Conservation (phyloP, 2,888 invertebrate species). For the Stenurella melanura region DNA sequence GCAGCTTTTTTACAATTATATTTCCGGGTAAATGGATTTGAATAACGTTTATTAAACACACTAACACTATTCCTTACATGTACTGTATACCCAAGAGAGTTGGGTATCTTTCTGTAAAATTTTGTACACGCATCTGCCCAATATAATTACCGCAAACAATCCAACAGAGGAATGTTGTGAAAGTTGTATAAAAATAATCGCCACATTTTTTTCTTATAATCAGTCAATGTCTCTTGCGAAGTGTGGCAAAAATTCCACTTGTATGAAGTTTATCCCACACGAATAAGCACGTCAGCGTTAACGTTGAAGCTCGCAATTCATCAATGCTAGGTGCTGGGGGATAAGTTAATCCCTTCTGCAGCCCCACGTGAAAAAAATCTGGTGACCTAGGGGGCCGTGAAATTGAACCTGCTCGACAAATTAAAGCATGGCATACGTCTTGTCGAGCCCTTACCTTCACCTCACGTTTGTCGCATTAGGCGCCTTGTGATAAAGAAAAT, state of each 20-base stretch:
- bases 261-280: background rate
- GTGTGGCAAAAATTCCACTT: background rate
- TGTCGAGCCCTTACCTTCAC: conserved; percentile 1
- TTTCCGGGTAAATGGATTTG: too few relatives aligned
- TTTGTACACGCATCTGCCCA: background rate
- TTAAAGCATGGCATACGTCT: background rate
- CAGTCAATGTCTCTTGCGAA: background rate
- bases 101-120: too few relatives aligned
- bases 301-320: background rate
- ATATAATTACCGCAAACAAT: background rate
- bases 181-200: background rate
- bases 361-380: background rate
- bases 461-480: background rate
- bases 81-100: background rate
- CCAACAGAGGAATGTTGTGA: background rate
- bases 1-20: too few relatives aligned
- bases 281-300: conserved; percentile 1
- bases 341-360: background rate
- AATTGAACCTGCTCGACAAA: background rate
- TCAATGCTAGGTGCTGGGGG: background rate
- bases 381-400: conserved; percentile 1
- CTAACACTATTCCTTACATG: background rate
- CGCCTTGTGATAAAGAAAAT: background rate
- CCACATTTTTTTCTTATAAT: background rate
- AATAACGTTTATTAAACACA: too few relatives aligned